Evolutionary conservation across 2,888 invertebrate genomes (phyloP).

Genomic region (Exephanes ischioxanthus): DNA sequence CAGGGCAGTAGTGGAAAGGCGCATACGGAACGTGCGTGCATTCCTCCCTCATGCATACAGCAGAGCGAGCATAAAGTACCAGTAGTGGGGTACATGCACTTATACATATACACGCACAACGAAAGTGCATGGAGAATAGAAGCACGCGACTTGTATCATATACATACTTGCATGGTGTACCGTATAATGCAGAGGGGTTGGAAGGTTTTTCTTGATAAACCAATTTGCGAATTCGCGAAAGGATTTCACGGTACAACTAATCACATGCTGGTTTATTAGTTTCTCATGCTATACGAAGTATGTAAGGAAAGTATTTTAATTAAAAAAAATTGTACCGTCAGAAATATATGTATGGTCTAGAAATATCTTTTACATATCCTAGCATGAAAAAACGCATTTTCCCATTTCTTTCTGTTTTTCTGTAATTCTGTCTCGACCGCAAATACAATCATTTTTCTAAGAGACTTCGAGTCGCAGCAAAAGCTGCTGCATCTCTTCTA

Average conservation of each 20-base stretch:
- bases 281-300: too few species aligned
- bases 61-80: neutral
- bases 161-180: neutral
- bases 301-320: too few species aligned
- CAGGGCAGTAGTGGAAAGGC: constrained; percentile 1
- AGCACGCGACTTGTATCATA: neutral
- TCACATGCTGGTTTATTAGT: neutral
- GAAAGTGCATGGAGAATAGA: constrained; percentile 2
- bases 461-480: too few species aligned
- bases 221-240: constrained; percentile 1
- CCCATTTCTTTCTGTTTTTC: too few species aligned
- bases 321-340: too few species aligned
- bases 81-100: constrained; percentile 2
- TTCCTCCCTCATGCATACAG: constrained; percentile 38
- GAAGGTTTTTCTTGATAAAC: constrained; percentile 21
- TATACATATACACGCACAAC: neutral
- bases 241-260: constrained; percentile 8
- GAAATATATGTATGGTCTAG: too few species aligned
- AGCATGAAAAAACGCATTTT: too few species aligned
- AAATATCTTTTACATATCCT: too few species aligned
- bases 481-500: too few species aligned
- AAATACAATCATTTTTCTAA: too few species aligned
- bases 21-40: constrained; percentile 40
- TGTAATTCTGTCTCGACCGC: too few species aligned
- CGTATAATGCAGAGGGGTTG: neutral